These are phyloP conservation scores for Loripinus fragilis DNA, from an alignment of 2,888 invertebrate species.

Conservation along the genomic window DNA sequence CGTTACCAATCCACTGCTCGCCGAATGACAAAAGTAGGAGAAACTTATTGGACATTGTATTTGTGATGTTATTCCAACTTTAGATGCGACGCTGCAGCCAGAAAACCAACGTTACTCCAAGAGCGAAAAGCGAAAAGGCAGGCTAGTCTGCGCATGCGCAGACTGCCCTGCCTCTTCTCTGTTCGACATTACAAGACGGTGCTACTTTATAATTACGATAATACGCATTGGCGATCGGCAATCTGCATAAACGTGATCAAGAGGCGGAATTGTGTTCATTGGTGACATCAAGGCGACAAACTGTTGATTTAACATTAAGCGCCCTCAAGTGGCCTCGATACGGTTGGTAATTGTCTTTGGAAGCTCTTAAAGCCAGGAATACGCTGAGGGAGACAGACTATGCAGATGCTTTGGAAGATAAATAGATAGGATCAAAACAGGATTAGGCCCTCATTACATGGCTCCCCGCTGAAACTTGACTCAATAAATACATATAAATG, in stretches of 20 bases:
- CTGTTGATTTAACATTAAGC: background rate
- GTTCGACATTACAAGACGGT: too few species aligned
- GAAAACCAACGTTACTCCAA: too few species aligned
- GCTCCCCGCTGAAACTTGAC: background rate
- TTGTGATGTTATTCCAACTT: background rate
- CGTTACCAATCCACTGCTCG: background rate
- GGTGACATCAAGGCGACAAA: too few species aligned
- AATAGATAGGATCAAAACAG: background rate
- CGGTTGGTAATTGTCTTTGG: background rate
- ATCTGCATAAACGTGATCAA: too few species aligned
- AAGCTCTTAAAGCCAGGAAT: background rate
- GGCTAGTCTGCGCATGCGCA: too few species aligned
- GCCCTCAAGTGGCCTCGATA: slow-evolving; percentile 2
- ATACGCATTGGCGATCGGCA: too few species aligned
- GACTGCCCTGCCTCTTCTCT: too few species aligned
- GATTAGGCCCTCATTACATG: background rate
- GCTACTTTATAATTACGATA: too few species aligned
- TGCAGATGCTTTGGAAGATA: background rate
- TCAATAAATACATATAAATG: background rate
- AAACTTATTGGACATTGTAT: slow-evolving; percentile 3
- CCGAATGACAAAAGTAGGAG: background rate
- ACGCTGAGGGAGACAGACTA: background rate
- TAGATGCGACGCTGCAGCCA: too few species aligned
- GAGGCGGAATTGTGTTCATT: too few species aligned
- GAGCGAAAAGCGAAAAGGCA: too few species aligned